A percentile compares a stretch with the other conserved stretches of the same genome.
Evolutionary conservation across 2,797 vertebrate genomes (phyloP).

Genomic region (Parauchenoglanis ngamensis): DNA sequence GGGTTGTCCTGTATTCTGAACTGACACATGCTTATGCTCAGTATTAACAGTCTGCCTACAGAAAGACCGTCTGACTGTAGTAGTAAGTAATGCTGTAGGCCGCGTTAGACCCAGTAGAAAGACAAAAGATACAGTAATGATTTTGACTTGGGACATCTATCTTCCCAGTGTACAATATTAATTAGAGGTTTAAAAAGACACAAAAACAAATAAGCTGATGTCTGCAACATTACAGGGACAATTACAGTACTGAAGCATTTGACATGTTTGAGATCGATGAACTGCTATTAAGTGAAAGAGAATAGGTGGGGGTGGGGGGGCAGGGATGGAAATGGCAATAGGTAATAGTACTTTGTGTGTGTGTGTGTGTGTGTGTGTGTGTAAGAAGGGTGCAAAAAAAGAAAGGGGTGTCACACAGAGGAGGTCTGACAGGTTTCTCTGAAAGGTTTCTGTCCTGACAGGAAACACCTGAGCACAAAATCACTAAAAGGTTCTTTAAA

Average conservation of each 20-base stretch:
- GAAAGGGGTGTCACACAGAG: constrained; percentile 63
- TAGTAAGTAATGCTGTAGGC: constrained; percentile 5
- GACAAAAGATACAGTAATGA: not conserved
- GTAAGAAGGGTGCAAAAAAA: constrained; percentile 15
- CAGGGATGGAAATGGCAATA: not conserved
- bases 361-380: constrained; percentile 18
- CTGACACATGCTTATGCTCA: constrained; percentile 66
- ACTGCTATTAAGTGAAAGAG: not conserved
- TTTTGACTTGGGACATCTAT: not conserved
- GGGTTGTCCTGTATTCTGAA: constrained; percentile 59
- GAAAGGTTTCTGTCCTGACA: constrained; percentile 60
- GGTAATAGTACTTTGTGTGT: not conserved
- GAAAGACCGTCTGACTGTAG: constrained; percentile 31
- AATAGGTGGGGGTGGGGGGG: not conserved
- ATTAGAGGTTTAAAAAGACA: constrained; percentile 9
- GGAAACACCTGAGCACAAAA: constrained; percentile 14
- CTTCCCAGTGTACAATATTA: not conserved
- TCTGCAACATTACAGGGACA: constrained; percentile 11
- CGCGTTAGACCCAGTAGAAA: constrained; percentile 39
- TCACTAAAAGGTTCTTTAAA: not conserved
- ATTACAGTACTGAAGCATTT: constrained; percentile 60
- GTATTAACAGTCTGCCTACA: constrained; percentile 65
- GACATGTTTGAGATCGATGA: constrained; percentile 59
- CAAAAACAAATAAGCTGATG: constrained; percentile 5
- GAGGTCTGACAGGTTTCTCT: constrained; percentile 68